Percentiles rank a stretch among this genome's conserved stretches.
Conservation (phyloP, 2,888 invertebrate species). For the Coecobrya sp. region DNA sequence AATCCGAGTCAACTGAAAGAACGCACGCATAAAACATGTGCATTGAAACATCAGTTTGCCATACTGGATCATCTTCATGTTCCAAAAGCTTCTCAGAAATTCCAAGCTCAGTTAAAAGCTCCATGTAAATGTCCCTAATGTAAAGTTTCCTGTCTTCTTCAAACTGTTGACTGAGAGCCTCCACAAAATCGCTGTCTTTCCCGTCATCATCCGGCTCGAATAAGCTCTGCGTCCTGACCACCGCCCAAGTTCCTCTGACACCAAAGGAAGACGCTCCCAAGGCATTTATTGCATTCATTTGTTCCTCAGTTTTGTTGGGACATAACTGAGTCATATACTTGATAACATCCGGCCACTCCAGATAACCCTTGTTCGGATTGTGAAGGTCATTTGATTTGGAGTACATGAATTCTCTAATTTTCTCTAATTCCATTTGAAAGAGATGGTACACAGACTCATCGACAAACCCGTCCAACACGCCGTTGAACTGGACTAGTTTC, state of each 20-base stretch:
- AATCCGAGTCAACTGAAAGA: slow-evolving; percentile 49
- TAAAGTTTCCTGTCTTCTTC: slow-evolving; percentile 60
- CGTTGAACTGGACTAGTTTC: slow-evolving; percentile 53
- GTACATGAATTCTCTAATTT: slow-evolving; percentile 50
- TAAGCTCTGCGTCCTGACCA: slow-evolving; percentile 49
- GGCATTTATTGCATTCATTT: slow-evolving; percentile 33
- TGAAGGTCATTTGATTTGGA: slow-evolving; percentile 37
- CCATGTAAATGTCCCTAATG: slow-evolving; percentile 71
- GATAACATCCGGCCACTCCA: slow-evolving; percentile 64
- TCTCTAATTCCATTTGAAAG: slow-evolving; percentile 71
- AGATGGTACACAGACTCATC: slow-evolving; percentile 69
- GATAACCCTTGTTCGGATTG: slow-evolving; percentile 61
- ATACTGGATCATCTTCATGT: slow-evolving; percentile 69
- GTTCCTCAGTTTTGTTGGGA: slow-evolving; percentile 66
- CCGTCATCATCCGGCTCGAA: slow-evolving; percentile 70
- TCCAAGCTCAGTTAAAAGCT: slow-evolving; percentile 67
- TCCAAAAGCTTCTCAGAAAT: slow-evolving; percentile 74
- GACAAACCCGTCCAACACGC: slow-evolving; percentile 45
- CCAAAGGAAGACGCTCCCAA: slow-evolving; percentile 44
- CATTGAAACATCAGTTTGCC: slow-evolving; percentile 77
- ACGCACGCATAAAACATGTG: slow-evolving; percentile 64
- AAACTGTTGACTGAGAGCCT: slow-evolving; percentile 44
- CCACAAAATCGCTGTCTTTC: slow-evolving; percentile 69
- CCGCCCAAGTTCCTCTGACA: slow-evolving; percentile 70
- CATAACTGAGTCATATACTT: slow-evolving; percentile 29